Evolutionary conservation across 2,888 invertebrate genomes (phyloP), one percentile per base, ranked within the genome.

Genomic region (Corbicula japonica): DNA sequence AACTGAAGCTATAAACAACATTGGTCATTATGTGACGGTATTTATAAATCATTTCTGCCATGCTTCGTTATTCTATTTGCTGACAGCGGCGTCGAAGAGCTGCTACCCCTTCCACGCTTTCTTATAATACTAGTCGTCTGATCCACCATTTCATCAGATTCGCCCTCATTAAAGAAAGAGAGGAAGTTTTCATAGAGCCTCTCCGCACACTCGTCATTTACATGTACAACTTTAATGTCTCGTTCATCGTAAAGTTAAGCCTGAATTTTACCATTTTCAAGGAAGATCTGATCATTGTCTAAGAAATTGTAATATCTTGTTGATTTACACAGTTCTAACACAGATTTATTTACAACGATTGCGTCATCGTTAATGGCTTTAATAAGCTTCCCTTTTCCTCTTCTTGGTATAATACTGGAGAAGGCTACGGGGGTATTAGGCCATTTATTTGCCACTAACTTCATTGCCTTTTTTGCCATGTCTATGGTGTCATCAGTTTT

Each of bases 201-300:
- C 32, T 46, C 30, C n/a, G 63, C 63, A 8, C 63, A 46, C 15
- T 52, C 52, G 23, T 52, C 52, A 10, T 10, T n/a, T 15, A 52
- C 12, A 23, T 52, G 52, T 4, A 52, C 28, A 21, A 23, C 52
- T n/a, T 15, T 21, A 12, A 15, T 15, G 28, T 52, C 52, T 21
- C 21, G 23, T 8, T 23, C 28, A 52, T 52, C n/a, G n/a, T n/a
- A n/a, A n/a, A n/a, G 5, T 21, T 4, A n/a, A 12, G 8, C 12
- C 15, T 21, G 26, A 52, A 52, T n/a, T 3, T 23, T 10, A 26
- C 12, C 26, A 3, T 3, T 21, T 23, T 52, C 26, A 23, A 26
- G 15, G 28, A 52, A 10, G 28, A 21, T 15, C 5, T 10, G 21
- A 28, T 10, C 52, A 52, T 52, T 52, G 28, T 52, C 52, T n/a